A percentile compares a stretch with the other conserved stretches of the same genome.
Evolutionary conservation across 2,797 vertebrate genomes (phyloP).

Genomic region (Chaenodraco wilsoni): DNA sequence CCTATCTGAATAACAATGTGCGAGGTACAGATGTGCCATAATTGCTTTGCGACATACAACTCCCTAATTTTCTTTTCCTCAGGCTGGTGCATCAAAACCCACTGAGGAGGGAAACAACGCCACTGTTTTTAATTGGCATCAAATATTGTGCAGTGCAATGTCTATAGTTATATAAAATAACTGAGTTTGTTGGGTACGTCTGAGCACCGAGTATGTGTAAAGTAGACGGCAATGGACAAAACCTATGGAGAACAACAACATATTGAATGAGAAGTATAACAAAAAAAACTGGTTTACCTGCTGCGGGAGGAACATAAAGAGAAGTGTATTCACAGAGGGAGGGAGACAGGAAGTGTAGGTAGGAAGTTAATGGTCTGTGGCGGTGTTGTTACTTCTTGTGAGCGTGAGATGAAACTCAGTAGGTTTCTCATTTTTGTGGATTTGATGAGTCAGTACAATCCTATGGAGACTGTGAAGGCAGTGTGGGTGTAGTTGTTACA

Average conservation of each 20-base stretch:
- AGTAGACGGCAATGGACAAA: constrained; percentile 12
- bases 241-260: constrained; percentile 4
- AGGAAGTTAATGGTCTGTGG: constrained; percentile 45
- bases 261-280: neutral
- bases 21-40: constrained; percentile 50
- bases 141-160: constrained; percentile 20
- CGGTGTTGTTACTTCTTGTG: constrained; percentile 22
- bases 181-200: constrained; percentile 9
- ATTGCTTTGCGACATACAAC: constrained; percentile 44
- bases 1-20: constrained; percentile 26
- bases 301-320: constrained; percentile 6
- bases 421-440: constrained; percentile 48
- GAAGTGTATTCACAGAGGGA: constrained; percentile 30
- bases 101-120: constrained; percentile 14
- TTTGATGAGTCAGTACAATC: constrained; percentile 47
- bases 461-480: constrained; percentile 23
- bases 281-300: constrained; percentile 1
- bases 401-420: constrained; percentile 50
- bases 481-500: constrained; percentile 16
- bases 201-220: neutral
- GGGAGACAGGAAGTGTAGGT: neutral
- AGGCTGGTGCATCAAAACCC: constrained; percentile 42
- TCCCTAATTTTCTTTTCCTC: constrained; percentile 6
- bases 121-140: constrained; percentile 47
- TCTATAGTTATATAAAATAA: constrained; percentile 29